Percentiles rank a stretch among this genome's conserved stretches.
These are phyloP conservation scores for Pterois miles DNA, from an alignment of 2,797 vertebrate species.

Conservation along the genomic window DNA sequence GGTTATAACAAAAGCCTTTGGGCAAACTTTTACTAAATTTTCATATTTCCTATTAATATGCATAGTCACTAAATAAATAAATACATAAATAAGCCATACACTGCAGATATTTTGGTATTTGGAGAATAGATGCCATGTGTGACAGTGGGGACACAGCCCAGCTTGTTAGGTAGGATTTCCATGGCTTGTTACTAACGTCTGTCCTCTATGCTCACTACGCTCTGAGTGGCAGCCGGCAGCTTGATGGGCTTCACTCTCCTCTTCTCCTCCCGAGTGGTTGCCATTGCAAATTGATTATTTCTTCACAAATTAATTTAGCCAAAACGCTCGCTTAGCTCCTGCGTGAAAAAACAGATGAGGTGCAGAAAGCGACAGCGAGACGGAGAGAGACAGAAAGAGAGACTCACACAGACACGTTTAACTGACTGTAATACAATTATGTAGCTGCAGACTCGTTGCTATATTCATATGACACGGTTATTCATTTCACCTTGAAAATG, in stretches of 20 bases:
- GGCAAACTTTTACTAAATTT: not conserved
- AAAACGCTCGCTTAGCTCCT: constrained; percentile 51
- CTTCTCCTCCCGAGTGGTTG: constrained; percentile 53
- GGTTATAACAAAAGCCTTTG: not conserved
- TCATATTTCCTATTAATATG: not conserved
- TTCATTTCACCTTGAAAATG: constrained; percentile 59
- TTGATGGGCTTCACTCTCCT: constrained; percentile 26
- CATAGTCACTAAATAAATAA: not conserved
- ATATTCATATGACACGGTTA: constrained; percentile 52
- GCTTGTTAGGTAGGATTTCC: constrained; percentile 32
- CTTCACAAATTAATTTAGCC: constrained; percentile 65
- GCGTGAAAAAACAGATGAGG: constrained; percentile 14
- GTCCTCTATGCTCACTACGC: constrained; percentile 32
- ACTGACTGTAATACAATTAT: constrained; percentile 49
- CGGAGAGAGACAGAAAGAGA: not conserved
- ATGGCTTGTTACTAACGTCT: constrained; percentile 24
- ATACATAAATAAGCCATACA: not conserved
- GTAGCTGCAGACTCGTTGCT: constrained; percentile 39
- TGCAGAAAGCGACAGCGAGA: not conserved
- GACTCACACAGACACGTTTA: constrained; percentile 18
- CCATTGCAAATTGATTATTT: constrained; percentile 62
- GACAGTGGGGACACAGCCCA: not conserved
- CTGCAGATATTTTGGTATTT: constrained; percentile 4
- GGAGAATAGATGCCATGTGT: not conserved
- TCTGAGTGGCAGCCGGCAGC: constrained; percentile 33